phyloP scores from a whole-genome alignment of 1,140 invertebrate species.

The Drosophila arawakana region DNA sequence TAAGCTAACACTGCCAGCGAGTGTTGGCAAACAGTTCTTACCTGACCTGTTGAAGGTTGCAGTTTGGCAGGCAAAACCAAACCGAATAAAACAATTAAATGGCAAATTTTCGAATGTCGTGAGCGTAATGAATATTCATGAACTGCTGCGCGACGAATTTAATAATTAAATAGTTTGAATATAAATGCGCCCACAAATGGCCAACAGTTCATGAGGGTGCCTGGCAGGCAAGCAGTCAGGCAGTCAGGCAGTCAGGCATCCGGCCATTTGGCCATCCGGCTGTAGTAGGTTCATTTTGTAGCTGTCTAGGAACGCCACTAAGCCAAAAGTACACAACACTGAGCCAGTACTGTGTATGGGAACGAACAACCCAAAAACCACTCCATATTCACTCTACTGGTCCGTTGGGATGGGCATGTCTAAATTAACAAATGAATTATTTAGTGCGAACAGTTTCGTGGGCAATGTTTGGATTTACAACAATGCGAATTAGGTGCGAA shows the following conservation, averaged over 20 bases:
- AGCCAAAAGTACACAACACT: constrained; percentile 33
- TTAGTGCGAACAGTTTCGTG: constrained; percentile 74
- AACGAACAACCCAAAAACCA: neutral
- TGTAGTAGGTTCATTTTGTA: neutral
- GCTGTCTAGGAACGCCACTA: constrained; percentile 28
- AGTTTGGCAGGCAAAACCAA: constrained; percentile 15
- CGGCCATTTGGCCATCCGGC: neutral
- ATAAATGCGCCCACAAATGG: constrained; percentile 62
- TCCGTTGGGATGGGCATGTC: constrained; percentile 47
- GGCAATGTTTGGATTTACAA: constrained; percentile 69
- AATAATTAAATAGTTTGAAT: constrained; percentile 75
- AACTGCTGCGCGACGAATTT: constrained; percentile 50
- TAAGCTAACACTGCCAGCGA: neutral
- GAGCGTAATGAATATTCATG: constrained; percentile 73
- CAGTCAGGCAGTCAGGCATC: constrained; percentile 1
- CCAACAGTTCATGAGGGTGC: constrained; percentile 6
- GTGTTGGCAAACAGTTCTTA: neutral
- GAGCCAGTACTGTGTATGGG: neutral
- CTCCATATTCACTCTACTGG: neutral
- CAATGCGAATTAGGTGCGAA: constrained; percentile 79
- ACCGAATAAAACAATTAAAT: constrained; percentile 70
- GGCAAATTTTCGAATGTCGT: constrained; percentile 70
- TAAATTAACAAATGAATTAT: constrained; percentile 82
- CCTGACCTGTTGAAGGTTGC: constrained; percentile 33
- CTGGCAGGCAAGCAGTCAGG: constrained; percentile 3